Conservation (phyloP, 2,797 vertebrate genomes). For the Diplodus puntazzo region DNA sequence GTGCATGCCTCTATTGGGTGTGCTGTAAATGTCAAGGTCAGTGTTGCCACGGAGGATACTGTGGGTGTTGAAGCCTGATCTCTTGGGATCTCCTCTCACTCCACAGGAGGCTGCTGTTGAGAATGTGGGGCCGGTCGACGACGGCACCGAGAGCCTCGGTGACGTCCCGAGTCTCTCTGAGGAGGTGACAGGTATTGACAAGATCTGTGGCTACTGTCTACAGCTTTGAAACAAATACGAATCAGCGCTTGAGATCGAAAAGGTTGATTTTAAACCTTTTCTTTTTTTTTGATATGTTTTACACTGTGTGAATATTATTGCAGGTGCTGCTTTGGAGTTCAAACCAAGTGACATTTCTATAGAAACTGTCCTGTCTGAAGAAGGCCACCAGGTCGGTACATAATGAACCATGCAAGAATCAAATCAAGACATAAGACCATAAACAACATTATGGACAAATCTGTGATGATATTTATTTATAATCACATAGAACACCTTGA, state of each 20-base stretch:
- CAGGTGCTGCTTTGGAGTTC: constrained; percentile 78
- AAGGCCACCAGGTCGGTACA: constrained; percentile 85
- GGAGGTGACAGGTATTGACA: constrained; percentile 82
- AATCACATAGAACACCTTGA: background rate
- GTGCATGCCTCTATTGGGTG: background rate
- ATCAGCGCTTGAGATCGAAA: background rate
- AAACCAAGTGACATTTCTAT: constrained; percentile 73
- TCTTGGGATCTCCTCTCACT: constrained; percentile 41
- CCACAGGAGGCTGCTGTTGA: constrained; percentile 84
- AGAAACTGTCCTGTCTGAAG: constrained; percentile 83
- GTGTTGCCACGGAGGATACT: background rate
- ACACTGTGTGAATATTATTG: constrained; percentile 42
- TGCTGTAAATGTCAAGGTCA: constrained; percentile 48
- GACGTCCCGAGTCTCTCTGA: constrained; percentile 85
- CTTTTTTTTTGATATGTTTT: constrained; percentile 22
- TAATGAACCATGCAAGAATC: background rate
- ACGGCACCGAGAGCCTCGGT: constrained; percentile 84
- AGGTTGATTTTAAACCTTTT: background rate
- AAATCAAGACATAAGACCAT: background rate
- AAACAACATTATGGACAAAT: background rate
- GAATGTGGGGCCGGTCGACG: constrained; percentile 80
- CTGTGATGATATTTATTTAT: background rate
- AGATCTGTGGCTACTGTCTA: background rate
- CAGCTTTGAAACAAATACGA: background rate
- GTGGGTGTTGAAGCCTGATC: constrained; percentile 27